Evolutionary conservation across 2,797 vertebrate species (phyloP), one percentile per base, ranked within the genome.

Genomic region (Scomberomorus guttatus): DNA sequence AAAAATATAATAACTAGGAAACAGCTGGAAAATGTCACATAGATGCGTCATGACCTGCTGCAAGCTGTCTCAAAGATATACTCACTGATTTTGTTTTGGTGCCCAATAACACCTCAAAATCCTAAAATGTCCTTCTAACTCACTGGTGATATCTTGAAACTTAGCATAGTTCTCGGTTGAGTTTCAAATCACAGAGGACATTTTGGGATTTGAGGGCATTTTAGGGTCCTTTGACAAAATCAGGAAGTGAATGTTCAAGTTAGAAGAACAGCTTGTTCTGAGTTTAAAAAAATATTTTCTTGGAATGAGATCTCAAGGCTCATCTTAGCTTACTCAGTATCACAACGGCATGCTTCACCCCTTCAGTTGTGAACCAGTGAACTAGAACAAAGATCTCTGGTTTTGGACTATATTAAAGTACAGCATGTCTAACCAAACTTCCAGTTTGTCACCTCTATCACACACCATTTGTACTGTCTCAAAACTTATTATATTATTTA

Each of bases 241-340:
- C 60, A 82, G 87, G 90, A 91, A 90, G 80, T 91, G 89, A 90
- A 79, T 86, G 81, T 90, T 62, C 69, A 51, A 56, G 79, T 72
- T 84, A 57, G 52, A 79, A 77, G 55, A 85, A 84, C 69, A 20
- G 22, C 48, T 50, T 61, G n/a, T n/a, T n/a, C n/a, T n/a, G n/a
- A n/a, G n/a, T n/a, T n/a, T n/a, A n/a, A n/a, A 3, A 2, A 13
- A 13, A 42, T 42, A 13, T 37, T 37, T 37, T 77, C 37, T 79
- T 69, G 58, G 1, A 80, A 75, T 25, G 66, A 22, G 3, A 20
- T 72, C 37, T 44, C 22, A 68, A 42, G 34, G 67, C 58, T 84
- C 44, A 39, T 72, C 39, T 44, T 22, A 27, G 57, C 0, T 73
- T 48, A 46, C 34, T 55, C 17, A 29, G 6, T 57, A 37, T 68